Conservation (phyloP, 2,888 invertebrate species). For the Itoplectis maculator region DNA sequence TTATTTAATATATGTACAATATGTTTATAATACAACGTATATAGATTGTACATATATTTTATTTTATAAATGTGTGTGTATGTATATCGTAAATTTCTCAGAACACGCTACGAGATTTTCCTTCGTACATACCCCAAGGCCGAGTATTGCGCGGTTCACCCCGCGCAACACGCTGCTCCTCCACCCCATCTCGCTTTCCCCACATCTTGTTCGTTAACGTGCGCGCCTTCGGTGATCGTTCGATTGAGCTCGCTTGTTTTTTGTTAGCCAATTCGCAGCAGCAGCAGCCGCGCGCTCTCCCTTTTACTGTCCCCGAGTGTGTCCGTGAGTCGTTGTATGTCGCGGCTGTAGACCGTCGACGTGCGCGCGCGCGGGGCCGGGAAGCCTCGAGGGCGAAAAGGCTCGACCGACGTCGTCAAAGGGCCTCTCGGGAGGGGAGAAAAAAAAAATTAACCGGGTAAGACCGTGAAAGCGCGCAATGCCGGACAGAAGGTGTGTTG, state of each 20-base stretch:
- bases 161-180: constrained; percentile 27
- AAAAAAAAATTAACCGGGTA: constrained; percentile 23
- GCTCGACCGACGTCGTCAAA: constrained; percentile 19
- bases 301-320: constrained; percentile 1
- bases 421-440: background rate
- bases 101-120: constrained; percentile 14
- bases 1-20: too few species aligned
- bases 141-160: constrained; percentile 13
- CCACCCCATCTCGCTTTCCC: too few species aligned
- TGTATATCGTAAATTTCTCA: background rate
- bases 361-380: too few species aligned
- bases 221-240: constrained; percentile 52
- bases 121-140: constrained; percentile 51
- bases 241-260: constrained; percentile 56
- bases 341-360: background rate
- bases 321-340: background rate
- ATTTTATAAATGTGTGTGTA: constrained; percentile 5
- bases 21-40: too few species aligned
- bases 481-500: background rate
- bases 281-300: background rate
- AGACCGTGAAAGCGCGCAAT: constrained; percentile 1
- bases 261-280: constrained; percentile 37
- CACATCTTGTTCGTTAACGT: constrained; percentile 39
- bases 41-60: too few species aligned
- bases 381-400: background rate